Conservation (phyloP, 2,113 vertebrate genomes). For the Electrona antarctica region DNA sequence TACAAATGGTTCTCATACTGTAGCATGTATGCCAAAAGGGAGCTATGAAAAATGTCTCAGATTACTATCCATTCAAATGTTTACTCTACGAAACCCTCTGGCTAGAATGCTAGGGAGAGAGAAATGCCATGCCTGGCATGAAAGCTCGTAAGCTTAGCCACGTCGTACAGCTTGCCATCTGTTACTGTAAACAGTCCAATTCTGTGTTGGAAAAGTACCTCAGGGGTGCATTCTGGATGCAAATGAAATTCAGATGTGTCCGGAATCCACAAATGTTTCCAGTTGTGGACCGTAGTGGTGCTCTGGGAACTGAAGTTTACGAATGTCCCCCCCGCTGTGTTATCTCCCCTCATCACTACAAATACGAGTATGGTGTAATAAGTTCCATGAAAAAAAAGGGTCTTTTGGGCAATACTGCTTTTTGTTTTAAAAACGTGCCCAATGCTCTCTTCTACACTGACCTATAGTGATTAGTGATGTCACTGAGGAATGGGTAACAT, state of each 20-base stretch:
- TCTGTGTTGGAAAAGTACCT: slow-evolving; percentile 37
- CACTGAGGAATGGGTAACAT: slow-evolving; percentile 26
- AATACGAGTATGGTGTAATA: not conserved
- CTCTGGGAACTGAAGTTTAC: not conserved
- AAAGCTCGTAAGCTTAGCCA: too few relatives aligned
- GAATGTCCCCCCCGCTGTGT: not conserved
- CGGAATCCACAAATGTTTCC: not conserved
- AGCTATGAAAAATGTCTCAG: not conserved
- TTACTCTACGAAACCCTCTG: too few relatives aligned
- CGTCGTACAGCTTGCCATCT: not conserved
- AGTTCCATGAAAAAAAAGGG: slow-evolving; percentile 7
- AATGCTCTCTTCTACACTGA: slow-evolving; percentile 25
- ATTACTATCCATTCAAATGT: too few relatives aligned
- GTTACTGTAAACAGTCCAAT: slow-evolving; percentile 63
- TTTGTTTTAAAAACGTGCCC: slow-evolving; percentile 24
- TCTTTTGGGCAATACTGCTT: slow-evolving; percentile 22
- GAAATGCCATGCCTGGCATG: too few relatives aligned
- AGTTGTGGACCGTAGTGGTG: not conserved
- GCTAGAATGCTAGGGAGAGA: too few relatives aligned
- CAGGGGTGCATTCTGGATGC: slow-evolving; percentile 20
- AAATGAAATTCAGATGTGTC: slow-evolving; percentile 19
- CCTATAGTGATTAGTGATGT: slow-evolving; percentile 20
- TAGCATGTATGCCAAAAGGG: not conserved
- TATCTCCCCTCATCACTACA: slow-evolving; percentile 4
- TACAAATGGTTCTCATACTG: slow-evolving; percentile 23